Conservation (phyloP, 1,140 invertebrate genomes). For the Drosophila littoralis region DNA sequence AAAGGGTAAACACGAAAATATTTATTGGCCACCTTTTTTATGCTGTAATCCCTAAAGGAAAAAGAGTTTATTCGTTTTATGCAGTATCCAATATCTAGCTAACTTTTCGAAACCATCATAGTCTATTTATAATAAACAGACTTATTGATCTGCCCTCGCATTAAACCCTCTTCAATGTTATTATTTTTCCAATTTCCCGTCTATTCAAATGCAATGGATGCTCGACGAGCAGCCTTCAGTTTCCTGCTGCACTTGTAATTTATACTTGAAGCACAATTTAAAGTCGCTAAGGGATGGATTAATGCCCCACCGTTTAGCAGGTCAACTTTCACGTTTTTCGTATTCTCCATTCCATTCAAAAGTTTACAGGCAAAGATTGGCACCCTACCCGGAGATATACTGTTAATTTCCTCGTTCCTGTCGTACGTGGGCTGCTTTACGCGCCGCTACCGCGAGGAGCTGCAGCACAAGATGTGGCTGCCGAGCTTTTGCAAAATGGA, state of each 20-base stretch:
- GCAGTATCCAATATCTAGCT: no score
- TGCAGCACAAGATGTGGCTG: conserved; percentile 92
- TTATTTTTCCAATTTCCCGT: conserved; percentile 84
- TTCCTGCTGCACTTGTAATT: conserved; percentile 40
- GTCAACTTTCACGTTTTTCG: conserved; percentile 1
- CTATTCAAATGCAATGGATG: conserved; percentile 61
- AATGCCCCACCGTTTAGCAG: conserved; percentile 7
- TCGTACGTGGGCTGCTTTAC: conserved; percentile 98
- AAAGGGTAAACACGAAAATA: no score
- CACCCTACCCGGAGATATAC: conserved; percentile 95
- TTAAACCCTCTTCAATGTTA: conserved; percentile 51
- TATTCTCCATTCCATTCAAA: not conserved
- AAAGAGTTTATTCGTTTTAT: no score
- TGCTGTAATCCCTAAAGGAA: no score
- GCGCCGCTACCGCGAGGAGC: conserved; percentile 91
- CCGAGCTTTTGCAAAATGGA: conserved; percentile 84
- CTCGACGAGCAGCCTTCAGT: conserved; percentile 23
- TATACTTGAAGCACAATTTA: conserved; percentile 39
- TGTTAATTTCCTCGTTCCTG: conserved; percentile 96
- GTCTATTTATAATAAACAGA: not conserved
- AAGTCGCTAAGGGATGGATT: conserved; percentile 24
- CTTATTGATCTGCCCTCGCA: conserved; percentile 9
- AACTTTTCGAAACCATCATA: no score
- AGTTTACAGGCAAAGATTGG: conserved; percentile 87
- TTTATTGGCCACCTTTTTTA: no score